These are phyloP conservation scores for Procavia capensis DNA, from an alignment of 2,113 vertebrate species.

Conservation along the genomic window DNA sequence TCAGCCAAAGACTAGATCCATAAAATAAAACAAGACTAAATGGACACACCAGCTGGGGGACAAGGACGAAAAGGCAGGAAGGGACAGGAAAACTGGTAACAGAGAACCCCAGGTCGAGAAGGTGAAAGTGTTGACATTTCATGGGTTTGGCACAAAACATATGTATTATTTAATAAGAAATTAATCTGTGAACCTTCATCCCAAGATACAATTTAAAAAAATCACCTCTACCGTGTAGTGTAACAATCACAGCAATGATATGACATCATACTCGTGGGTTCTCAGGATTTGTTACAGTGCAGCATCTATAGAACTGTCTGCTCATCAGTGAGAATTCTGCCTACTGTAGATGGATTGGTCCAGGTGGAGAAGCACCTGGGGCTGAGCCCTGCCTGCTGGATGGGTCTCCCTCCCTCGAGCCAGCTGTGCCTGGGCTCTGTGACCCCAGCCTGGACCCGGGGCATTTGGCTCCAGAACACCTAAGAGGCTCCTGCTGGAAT, in stretches of 20 bases:
- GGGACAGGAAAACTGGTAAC: too few relatives aligned
- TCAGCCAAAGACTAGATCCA: too few relatives aligned
- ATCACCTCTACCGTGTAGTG: rapidly evolving
- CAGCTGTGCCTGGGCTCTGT: not conserved
- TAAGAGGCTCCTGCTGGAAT: not conserved
- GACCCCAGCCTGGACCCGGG: not conserved
- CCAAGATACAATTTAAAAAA: too few relatives aligned
- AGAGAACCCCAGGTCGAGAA: too few relatives aligned
- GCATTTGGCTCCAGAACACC: not conserved
- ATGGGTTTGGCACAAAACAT: too few relatives aligned
- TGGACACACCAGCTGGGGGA: too few relatives aligned
- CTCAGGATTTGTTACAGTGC: not conserved
- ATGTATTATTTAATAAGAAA: too few relatives aligned
- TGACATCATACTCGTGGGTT: not conserved
- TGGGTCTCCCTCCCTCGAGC: not conserved
- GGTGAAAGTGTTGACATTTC: too few relatives aligned
- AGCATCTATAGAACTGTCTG: too few relatives aligned
- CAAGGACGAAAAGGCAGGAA: too few relatives aligned
- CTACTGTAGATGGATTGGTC: not conserved
- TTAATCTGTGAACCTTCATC: too few relatives aligned
- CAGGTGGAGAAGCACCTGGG: not conserved
- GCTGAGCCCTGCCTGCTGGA: not conserved
- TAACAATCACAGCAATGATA: not conserved
- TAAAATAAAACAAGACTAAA: too few relatives aligned
- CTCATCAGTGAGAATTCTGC: not conserved